Percentiles rank a stretch among this genome's conserved stretches.
These are phyloP conservation scores for Automeris io DNA, from an alignment of 2,888 invertebrate genomes.

Conservation along the genomic window DNA sequence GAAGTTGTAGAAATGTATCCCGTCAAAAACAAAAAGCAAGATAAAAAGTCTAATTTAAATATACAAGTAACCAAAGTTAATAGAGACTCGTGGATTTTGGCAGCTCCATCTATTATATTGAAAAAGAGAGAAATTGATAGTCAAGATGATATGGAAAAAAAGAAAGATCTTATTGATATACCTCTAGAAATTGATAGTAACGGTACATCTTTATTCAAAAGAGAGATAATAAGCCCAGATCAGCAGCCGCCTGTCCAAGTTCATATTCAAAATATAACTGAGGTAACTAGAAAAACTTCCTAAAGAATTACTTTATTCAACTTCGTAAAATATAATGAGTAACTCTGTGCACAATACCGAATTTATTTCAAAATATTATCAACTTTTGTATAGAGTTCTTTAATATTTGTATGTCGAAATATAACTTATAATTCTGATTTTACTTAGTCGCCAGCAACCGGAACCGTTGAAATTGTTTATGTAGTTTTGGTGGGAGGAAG, in stretches of 20 bases:
- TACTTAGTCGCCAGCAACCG: slow-evolving; percentile 63
- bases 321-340: not conserved
- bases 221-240: slow-evolving; percentile 66
- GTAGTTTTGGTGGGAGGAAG: slow-evolving; percentile 87
- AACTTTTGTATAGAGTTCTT: no score
- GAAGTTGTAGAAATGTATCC: slow-evolving; percentile 32
- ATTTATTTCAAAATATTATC: no score
- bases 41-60: slow-evolving; percentile 21
- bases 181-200: slow-evolving; percentile 59
- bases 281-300: slow-evolving; percentile 35
- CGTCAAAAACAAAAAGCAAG: slow-evolving; percentile 29
- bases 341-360: not conserved
- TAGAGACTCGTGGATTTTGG: slow-evolving; percentile 59
- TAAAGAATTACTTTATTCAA: not conserved
- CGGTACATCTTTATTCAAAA: slow-evolving; percentile 55
- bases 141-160: slow-evolving; percentile 32
- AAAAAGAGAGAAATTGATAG: slow-evolving; percentile 46
- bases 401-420: no score
- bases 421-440: not conserved
- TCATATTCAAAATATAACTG: slow-evolving; percentile 81
- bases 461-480: slow-evolving; percentile 83
- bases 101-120: slow-evolving; percentile 49
- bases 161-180: slow-evolving; percentile 56
- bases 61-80: slow-evolving; percentile 45
- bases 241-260: slow-evolving; percentile 79